Base-by-base conservation (phyloP, 2,113 vertebrate species). In the Vicugna pacos region DNA sequence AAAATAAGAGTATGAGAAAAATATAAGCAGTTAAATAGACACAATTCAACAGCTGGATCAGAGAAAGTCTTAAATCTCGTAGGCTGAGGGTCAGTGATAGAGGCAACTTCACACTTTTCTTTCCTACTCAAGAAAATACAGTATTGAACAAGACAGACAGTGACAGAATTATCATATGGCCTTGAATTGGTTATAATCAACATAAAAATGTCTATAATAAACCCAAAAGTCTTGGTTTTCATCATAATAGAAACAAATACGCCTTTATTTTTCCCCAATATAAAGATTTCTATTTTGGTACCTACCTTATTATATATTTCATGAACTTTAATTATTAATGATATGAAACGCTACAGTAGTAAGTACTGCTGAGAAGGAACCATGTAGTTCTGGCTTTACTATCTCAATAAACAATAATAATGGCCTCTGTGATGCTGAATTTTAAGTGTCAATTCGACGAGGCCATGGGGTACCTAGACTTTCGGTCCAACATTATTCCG, bases 261-360 rank as follows among this genome's bases (percentile, higher is more conserved):
- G 20, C 46, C 30, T 87, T 90, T n/a, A 77, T 69, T 48, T 65
- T 60, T 58, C 15, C 22, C 65, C n/a, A 87, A 73, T 28, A 76
- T 19, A 69, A 87, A 91, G 48, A 91, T 32, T 17, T 13, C 24
- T 84, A 30, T 92, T 95, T 91, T 92, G 77, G 88, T 72, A 91
- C 84, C 35, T 73, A 30, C 2, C 16, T n/a, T 86, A 75, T 38
- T 81, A 62, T 35, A 38, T 38, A 81, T 89, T 80, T 64, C 46
- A 92, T 35, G 14, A 48, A 48, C 28, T 42, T 90, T 84, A 89
- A 76, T n/a, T 88, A 88, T 83, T 93, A 77, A 92, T 11, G 26
- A 24, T 65, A 54, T 70, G 15, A 92, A 86, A 62, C 70, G 46
- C 76, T 90, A 28, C 2, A 70, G 24, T 38, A 75, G 46, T 72